Evolutionary conservation across 2,113 vertebrate genomes (phyloP), one percentile per base, ranked within the genome.

Genomic region (Cavia aperea): DNA sequence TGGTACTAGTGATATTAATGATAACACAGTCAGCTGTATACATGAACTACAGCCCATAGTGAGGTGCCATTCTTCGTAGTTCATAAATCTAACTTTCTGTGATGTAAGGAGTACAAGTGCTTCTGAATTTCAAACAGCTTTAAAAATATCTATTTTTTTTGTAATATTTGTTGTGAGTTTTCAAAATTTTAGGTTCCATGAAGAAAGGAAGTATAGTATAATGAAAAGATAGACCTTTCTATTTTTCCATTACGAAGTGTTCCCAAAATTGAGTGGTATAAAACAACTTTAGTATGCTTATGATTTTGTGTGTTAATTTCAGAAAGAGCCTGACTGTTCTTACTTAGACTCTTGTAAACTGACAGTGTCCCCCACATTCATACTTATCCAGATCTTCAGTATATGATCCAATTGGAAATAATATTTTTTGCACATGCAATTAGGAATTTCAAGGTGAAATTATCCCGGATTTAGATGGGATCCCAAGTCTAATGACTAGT

Each of bases 41-140:
- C 15, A 29, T 81, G 58, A n/a, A 66, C n/a, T 77, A 10, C 5
- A 7, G 81, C 49, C 65, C 23, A 23, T 65, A 23, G 33, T 79
- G 26, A 93, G 29, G 16, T 51, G 39, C 29, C 46, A 0, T 72
- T 8, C 29, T 79, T 88, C 7, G 15, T 36, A 88, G 26, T 51
- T 92, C 31, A 75, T 56, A 88, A 93, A 43, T 46, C 21, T 77
- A 85, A 33, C 82, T 81, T 88, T 90, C 65, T 92, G 3, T 87
- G 46, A 94, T 51, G 15, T 46, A 68, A 94, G 86, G 19, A 91
- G 51, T 33, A 24, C 2, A 84, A 63, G 29, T 46, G 33, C 83
- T 92, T 68, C 11, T n/a, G 70, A 60, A 60, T 2, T 60, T 91
- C n/a, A 91, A 43, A 46, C 3, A 56, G 14, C 70, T 92, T 93